Conservation (phyloP, 2,797 vertebrate species). For the Pangasius larnaudii region DNA sequence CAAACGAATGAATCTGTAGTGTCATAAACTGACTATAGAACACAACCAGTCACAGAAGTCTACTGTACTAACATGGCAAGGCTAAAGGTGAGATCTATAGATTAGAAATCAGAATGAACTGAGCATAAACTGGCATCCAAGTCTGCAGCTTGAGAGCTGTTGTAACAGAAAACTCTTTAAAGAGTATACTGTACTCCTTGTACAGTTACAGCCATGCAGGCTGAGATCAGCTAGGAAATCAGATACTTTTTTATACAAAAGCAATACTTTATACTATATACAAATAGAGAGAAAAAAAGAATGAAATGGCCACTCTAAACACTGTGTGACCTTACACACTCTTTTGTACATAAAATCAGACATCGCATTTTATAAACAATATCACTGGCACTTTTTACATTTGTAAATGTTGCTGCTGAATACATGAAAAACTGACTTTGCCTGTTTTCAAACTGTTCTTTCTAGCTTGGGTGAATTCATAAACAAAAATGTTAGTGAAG, state of each 20-base stretch:
- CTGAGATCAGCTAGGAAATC: slow-evolving; percentile 30
- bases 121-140: slow-evolving; percentile 53
- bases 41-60: slow-evolving; percentile 9
- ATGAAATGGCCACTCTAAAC: neutral
- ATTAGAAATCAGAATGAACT: slow-evolving; percentile 50
- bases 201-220: slow-evolving; percentile 26
- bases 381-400: slow-evolving; percentile 13
- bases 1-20: slow-evolving; percentile 23
- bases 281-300: neutral
- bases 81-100: slow-evolving; percentile 20
- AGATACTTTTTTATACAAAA: slow-evolving; percentile 13
- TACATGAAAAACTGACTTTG: neutral
- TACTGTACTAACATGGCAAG: slow-evolving; percentile 26
- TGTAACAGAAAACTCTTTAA: slow-evolving; percentile 27
- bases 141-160: slow-evolving; percentile 36
- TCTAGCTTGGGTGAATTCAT: neutral
- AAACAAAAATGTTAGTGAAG: neutral
- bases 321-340: neutral
- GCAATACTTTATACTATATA: slow-evolving; percentile 17
- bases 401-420: neutral
- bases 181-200: slow-evolving; percentile 9
- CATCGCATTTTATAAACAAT: slow-evolving; percentile 9
- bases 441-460: neutral
- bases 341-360: slow-evolving; percentile 17
- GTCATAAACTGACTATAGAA: slow-evolving; percentile 12